These are phyloP conservation scores for Pseudochirops cupreus DNA, from an alignment of 2,797 vertebrate species.

Conservation along the genomic window DNA sequence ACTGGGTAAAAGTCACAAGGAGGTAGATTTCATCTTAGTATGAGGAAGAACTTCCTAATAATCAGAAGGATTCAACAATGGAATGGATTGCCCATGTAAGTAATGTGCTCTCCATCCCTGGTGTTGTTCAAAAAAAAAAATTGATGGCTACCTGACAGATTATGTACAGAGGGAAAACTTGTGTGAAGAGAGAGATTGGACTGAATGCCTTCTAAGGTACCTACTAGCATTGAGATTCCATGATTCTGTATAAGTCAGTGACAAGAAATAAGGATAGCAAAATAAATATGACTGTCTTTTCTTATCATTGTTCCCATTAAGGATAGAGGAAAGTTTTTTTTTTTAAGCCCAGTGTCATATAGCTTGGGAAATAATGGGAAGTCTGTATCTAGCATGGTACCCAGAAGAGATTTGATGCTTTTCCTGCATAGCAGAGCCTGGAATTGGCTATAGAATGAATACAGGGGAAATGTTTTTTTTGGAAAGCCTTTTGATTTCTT, in stretches of 20 bases:
- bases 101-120: neutral
- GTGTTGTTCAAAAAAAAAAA: neutral
- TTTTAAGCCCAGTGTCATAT: neutral
- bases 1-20: neutral
- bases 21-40: neutral
- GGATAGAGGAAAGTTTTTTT: neutral
- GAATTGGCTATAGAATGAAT: neutral
- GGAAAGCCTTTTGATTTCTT: neutral
- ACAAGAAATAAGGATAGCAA: neutral
- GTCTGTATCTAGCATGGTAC: neutral
- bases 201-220: neutral
- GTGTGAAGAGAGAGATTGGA: neutral
- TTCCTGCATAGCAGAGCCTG: neutral
- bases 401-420: neutral
- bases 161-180: neutral
- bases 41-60: neutral
- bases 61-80: neutral
- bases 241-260: neutral
- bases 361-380: neutral
- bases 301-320: neutral
- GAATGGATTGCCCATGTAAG: neutral
- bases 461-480: neutral
- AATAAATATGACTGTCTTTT: neutral
- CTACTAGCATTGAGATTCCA: neutral
- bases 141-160: neutral